Conservation (phyloP, 2,888 invertebrate genomes). For the Agonopterix heracliana region DNA sequence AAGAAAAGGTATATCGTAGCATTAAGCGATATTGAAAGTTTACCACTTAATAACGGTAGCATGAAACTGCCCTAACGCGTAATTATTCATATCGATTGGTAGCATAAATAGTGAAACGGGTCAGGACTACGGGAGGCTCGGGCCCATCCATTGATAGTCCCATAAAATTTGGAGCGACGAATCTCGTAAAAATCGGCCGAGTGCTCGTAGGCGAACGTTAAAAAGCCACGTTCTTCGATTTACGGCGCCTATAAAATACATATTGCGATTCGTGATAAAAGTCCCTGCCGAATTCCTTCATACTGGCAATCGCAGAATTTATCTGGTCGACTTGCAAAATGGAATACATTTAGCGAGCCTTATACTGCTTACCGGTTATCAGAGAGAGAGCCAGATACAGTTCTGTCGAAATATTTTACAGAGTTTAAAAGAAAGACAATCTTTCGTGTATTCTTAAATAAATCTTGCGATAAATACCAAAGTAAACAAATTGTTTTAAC, state of each 20-base stretch:
- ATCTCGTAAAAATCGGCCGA: slow-evolving; percentile 66
- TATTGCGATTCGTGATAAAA: slow-evolving; percentile 72
- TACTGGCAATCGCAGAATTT: slow-evolving; percentile 54
- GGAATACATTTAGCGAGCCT: slow-evolving; percentile 11
- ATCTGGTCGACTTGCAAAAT: slow-evolving; percentile 26
- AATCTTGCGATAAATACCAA: background rate
- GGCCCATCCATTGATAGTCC: slow-evolving; percentile 43
- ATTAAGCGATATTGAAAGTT: slow-evolving; percentile 16
- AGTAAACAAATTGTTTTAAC: slow-evolving; percentile 7
- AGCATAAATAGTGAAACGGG: slow-evolving; percentile 41
- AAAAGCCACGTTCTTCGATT: slow-evolving; percentile 69
- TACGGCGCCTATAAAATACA: slow-evolving; percentile 72
- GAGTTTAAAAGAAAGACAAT: too few species aligned
- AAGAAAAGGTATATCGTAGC: background rate
- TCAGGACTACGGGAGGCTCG: slow-evolving; percentile 35
- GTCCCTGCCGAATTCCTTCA: slow-evolving; percentile 57
- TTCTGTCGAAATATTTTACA: background rate
- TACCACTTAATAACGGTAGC: slow-evolving; percentile 9
- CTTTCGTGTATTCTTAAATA: too few species aligned
- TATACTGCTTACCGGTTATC: too few species aligned
- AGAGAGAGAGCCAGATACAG: background rate
- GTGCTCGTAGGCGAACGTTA: slow-evolving; percentile 67
- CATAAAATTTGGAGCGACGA: slow-evolving; percentile 58
- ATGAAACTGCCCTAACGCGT: slow-evolving; percentile 12
- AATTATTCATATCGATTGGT: slow-evolving; percentile 48